phyloP scores from a whole-genome alignment of 2,113 vertebrate genomes.

The Silurus glanis region DNA sequence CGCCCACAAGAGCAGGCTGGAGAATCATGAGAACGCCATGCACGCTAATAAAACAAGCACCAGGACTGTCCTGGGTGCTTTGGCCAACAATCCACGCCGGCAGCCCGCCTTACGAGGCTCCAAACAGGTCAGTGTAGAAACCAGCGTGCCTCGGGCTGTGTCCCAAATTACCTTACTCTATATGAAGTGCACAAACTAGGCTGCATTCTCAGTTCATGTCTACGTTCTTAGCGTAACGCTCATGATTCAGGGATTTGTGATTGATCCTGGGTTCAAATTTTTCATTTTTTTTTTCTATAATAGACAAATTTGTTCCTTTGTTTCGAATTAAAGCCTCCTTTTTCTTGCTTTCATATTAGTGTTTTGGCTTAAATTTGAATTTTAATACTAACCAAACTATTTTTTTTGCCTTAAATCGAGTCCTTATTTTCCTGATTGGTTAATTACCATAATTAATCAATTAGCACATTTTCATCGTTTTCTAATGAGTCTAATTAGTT shows the following conservation, averaged over 20 bases:
- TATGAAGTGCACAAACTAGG: not conserved
- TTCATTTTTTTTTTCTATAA: too few species aligned
- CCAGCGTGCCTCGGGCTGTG: not conserved
- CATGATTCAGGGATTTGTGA: not conserved
- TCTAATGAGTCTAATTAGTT: conserved; percentile 28
- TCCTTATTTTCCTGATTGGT: too few species aligned
- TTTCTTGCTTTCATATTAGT: too few species aligned
- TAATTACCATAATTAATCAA: not conserved
- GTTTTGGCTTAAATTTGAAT: too few species aligned
- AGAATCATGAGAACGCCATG: conserved; percentile 84
- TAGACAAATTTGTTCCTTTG: too few species aligned
- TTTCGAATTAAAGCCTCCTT: too few species aligned
- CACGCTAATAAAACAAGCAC: conserved; percentile 63
- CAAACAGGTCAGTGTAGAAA: conserved; percentile 58
- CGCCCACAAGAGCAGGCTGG: conserved; percentile 61
- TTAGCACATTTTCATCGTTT: not conserved
- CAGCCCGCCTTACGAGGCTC: conserved; percentile 61
- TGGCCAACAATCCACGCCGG: conserved; percentile 72
- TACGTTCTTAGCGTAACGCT: too few species aligned
- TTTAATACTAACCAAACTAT: too few species aligned
- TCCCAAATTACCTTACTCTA: not conserved
- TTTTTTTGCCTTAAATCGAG: too few species aligned
- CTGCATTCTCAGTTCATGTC: accelerated
- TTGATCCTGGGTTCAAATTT: not conserved
- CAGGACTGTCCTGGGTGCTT: conserved; percentile 77